These are phyloP conservation scores for Propithecus deckenii DNA, from an alignment of 2,797 vertebrate genomes.

Conservation along the genomic window DNA sequence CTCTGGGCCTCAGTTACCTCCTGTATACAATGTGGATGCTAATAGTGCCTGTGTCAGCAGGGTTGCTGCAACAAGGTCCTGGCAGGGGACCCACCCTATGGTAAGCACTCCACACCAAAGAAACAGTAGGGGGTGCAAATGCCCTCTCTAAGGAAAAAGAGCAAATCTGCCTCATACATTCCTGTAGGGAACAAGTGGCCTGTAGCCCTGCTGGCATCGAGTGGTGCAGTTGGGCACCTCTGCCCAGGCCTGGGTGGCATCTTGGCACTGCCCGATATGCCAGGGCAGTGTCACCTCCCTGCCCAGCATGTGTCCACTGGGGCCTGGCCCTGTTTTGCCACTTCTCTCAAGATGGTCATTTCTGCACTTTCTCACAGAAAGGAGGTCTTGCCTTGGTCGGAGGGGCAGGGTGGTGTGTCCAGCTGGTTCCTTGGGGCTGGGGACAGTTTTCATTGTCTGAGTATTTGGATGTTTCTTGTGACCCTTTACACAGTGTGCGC, in stretches of 20 bases:
- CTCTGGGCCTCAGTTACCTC: not conserved
- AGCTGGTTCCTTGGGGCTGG: not conserved
- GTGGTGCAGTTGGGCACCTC: accelerated
- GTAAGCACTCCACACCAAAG: not conserved
- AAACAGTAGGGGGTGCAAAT: not conserved
- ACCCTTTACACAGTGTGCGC: not conserved
- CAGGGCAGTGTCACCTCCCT: accelerated
- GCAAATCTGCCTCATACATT: accelerated
- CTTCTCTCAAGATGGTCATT: not conserved
- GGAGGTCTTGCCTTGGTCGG: accelerated
- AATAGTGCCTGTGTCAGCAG: not conserved
- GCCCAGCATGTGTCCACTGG: too few relatives aligned
- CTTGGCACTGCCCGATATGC: accelerated
- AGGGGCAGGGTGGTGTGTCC: not conserved
- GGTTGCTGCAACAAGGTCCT: not conserved
- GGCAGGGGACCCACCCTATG: not conserved
- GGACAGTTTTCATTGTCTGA: not conserved
- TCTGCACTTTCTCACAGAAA: accelerated
- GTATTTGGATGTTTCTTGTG: not conserved
- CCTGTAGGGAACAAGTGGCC: not conserved
- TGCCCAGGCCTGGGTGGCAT: not conserved
- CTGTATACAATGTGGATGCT: not conserved
- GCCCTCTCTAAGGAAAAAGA: not conserved
- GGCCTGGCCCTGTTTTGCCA: not conserved
- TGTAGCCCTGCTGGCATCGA: not conserved